Conservation (phyloP, 1,140 invertebrate genomes). For the Drusus annulatus region DNA sequence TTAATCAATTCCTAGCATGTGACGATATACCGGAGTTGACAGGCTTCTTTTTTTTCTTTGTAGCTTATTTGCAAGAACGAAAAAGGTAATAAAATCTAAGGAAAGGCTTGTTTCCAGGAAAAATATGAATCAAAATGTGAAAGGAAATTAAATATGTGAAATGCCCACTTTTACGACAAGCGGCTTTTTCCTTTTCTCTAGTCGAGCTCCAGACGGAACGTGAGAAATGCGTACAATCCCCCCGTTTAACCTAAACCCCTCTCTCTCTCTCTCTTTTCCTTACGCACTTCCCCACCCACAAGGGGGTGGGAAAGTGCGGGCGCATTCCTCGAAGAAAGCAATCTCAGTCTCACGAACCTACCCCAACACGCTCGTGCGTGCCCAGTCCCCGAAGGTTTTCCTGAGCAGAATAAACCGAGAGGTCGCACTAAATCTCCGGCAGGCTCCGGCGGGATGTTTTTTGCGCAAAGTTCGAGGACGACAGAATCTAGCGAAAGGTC, state of each 20-base stretch:
- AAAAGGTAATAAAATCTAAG: too few species aligned
- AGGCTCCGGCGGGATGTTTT: constrained; percentile 37
- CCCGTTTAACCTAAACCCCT: not conserved
- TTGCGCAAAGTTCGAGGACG: constrained; percentile 3
- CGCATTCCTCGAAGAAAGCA: constrained; percentile 59
- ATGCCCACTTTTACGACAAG: not conserved
- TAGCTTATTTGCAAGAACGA: too few species aligned
- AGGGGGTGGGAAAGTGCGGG: constrained; percentile 65
- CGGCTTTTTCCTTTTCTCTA: not conserved
- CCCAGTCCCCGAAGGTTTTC: constrained; percentile 46
- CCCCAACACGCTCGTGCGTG: constrained; percentile 54
- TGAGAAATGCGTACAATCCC: constrained; percentile 23
- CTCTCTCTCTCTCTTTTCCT: constrained; percentile 20
- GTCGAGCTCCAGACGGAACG: constrained; percentile 54
- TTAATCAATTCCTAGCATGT: too few species aligned
- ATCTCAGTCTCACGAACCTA: constrained; percentile 58
- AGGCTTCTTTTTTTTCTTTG: too few species aligned
- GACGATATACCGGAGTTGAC: too few species aligned
- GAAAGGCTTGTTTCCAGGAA: too few species aligned
- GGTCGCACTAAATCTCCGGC: constrained; percentile 45
- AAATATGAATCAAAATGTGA: too few species aligned
- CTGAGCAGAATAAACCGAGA: constrained; percentile 32
- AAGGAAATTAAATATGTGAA: too few species aligned
- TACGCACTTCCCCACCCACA: not conserved
- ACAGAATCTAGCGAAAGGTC: constrained; percentile 40